These are phyloP conservation scores for Tragelaphus strepsiceros DNA, from an alignment of 2,113 vertebrate genomes.

Conservation along the genomic window DNA sequence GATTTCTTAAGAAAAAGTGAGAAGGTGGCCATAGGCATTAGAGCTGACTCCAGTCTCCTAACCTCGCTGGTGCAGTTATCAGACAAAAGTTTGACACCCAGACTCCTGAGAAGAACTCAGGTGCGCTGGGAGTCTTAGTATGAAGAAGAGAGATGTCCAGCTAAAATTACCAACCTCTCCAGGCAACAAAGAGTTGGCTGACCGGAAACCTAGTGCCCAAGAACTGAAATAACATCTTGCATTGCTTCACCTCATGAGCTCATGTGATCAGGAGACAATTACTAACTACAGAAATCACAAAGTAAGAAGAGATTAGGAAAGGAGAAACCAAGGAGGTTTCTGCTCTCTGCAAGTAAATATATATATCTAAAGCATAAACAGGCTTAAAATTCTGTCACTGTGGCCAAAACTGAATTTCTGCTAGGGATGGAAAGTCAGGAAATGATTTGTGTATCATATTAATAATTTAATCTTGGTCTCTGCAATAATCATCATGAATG, in stretches of 20 bases:
- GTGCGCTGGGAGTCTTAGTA: accelerated
- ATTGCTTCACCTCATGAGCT: accelerated
- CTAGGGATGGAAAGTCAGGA: background rate
- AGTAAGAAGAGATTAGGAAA: background rate
- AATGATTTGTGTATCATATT: background rate
- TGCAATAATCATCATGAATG: background rate
- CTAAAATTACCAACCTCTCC: background rate
- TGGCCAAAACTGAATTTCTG: background rate
- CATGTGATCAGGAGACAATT: background rate
- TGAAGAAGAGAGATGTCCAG: accelerated
- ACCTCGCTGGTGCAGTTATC: background rate
- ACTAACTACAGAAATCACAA: background rate
- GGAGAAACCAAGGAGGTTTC: background rate
- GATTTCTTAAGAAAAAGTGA: constrained; percentile 24
- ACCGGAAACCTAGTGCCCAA: background rate
- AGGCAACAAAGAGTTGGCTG: background rate
- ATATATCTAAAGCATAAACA: background rate
- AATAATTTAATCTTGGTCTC: background rate
- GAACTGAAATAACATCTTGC: background rate
- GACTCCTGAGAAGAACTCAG: background rate
- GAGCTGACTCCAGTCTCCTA: background rate
- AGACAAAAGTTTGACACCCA: background rate
- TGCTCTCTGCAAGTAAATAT: background rate
- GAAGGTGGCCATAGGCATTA: background rate
- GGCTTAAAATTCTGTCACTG: background rate